Percentiles rank a stretch among this genome's conserved stretches.
These are phyloP conservation scores for Enhydra lutris DNA, from an alignment of 2,113 vertebrate genomes.

Conservation along the genomic window DNA sequence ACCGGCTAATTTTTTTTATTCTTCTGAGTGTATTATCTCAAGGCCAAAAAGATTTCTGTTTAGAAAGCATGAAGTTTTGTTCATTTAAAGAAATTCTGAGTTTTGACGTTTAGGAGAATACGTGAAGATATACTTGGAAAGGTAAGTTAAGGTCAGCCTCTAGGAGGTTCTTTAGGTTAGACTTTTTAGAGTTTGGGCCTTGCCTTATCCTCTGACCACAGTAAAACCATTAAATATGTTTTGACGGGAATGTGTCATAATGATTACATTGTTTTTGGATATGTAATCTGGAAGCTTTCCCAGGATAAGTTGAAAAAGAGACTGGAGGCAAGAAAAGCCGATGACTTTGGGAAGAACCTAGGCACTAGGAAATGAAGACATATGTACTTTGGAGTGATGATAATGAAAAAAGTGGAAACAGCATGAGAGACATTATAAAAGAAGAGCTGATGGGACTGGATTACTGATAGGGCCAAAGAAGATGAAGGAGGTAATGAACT, in stretches of 20 bases:
- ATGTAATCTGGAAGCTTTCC: not conserved
- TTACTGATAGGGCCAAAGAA: not conserved
- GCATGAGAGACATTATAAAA: not conserved
- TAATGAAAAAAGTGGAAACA: not conserved
- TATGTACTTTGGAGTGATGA: not conserved
- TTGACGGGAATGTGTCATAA: not conserved
- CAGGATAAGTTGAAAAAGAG: not conserved
- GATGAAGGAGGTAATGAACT: not conserved
- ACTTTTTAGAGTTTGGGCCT: not conserved
- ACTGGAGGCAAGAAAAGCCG: not conserved
- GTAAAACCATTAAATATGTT: conserved; percentile 7
- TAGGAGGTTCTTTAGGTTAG: not conserved
- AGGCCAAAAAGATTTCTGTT: conserved; percentile 10
- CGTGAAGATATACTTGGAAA: not conserved
- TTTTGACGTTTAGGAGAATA: not conserved
- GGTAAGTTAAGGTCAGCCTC: not conserved
- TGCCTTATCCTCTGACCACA: not conserved
- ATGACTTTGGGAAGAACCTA: not conserved
- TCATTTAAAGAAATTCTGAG: not conserved
- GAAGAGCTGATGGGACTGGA: not conserved
- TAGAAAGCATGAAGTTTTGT: conserved; percentile 7
- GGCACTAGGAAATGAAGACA: not conserved
- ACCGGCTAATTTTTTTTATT: not conserved
- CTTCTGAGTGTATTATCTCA: not conserved
- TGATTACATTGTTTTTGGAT: not conserved